These are phyloP conservation scores for Apodemus speciosus DNA, from an alignment of 2,113 vertebrate species.

Conservation along the genomic window DNA sequence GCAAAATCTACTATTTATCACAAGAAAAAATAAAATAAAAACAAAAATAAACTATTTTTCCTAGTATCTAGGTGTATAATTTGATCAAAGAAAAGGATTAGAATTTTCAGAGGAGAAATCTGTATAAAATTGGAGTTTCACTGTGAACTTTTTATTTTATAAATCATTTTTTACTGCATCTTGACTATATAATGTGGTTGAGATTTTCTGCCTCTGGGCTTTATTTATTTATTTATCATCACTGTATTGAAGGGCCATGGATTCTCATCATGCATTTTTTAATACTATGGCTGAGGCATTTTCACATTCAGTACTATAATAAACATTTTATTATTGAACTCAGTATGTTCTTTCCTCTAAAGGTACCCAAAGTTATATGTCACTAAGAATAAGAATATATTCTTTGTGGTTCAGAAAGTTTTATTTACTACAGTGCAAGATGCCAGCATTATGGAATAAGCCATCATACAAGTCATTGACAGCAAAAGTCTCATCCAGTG, in stretches of 20 bases:
- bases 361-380: conserved; percentile 65
- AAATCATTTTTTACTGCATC: neutral
- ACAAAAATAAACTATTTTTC: neutral
- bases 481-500: neutral
- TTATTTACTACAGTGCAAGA: conserved; percentile 60
- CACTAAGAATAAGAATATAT: conserved; percentile 64
- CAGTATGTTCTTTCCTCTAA: conserved; percentile 66
- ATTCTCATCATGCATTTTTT: conserved; percentile 73
- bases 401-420: conserved; percentile 48
- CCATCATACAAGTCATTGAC: conserved; percentile 51
- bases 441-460: conserved; percentile 52
- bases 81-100: neutral
- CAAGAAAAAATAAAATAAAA: conserved; percentile 26
- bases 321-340: conserved; percentile 77
- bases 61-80: neutral
- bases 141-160: conserved; percentile 55
- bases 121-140: neutral
- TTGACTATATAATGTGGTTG: conserved; percentile 53
- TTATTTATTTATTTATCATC: conserved; percentile 76
- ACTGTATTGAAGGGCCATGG: conserved; percentile 54
- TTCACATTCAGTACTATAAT: conserved; percentile 65
- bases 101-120: conserved; percentile 21
- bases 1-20: neutral
- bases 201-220: conserved; percentile 64
- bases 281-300: conserved; percentile 68